Evolutionary conservation across 1,140 invertebrate genomes (phyloP), one percentile per base, ranked within the genome.

Genomic region (Trachymyrmex septentrionalis): DNA sequence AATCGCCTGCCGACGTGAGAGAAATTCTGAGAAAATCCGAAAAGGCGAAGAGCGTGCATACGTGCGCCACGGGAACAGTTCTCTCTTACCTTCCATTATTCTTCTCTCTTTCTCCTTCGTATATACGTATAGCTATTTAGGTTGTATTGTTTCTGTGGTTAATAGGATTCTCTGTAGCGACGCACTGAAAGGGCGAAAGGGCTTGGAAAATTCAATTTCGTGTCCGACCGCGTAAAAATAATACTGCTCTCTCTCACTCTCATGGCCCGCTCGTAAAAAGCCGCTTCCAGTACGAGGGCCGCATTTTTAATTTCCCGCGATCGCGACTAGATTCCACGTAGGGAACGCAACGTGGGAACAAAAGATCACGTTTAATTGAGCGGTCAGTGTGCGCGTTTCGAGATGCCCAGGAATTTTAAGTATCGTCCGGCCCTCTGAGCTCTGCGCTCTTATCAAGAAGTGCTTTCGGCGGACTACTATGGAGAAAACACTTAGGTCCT

Each of bases 191-290:
- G 64, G 38, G 21, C 30, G 76, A 61, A 71, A 86, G 59, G 64
- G 76, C 30, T 48, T n/a, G 85, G 76, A 71, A 86, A 86, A 86
- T 86, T 86, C 48, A 86, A 86, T 86, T 86, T 86, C 85, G 76
- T 67, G 85, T 80, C 75, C 30, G 73, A 63, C 64, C 64, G 85
- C 64, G 75, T 86, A 86, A 80, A 86, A 86, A 86, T 86, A 86
- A 86, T 64, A 63, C 50, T 53, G 63, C 73, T 24, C 55, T 30
- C 55, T 30, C 38, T 50, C 44, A 21, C 34, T 71, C 78, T 81
- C 34, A 16, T 24, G 73, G 30, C 19, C 44, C 27, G 38, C 61
- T 67, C 84, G 84, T 77, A 85, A 85, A 85, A 85, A 85, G 61
- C 84, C 73, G 30, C 73, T n/a, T 21, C 59, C 12, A 24, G 82